Base-by-base conservation (phyloP, 2,113 vertebrate species). In the Elachura formosa region DNA sequence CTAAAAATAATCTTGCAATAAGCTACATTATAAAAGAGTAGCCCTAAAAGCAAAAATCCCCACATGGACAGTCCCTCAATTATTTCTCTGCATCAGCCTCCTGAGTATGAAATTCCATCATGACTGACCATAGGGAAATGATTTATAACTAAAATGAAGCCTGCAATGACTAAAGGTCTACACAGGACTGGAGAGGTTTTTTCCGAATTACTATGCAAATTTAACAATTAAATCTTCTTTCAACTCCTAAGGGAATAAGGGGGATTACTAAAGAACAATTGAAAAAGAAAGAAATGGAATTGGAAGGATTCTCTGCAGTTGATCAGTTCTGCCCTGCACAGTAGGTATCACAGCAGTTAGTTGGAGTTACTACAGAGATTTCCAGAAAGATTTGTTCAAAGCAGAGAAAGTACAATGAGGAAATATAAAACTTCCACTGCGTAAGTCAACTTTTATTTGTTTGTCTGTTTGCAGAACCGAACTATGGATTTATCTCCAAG, bases 131-230 rank as follows among this genome's bases (percentile, higher is more conserved):
- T 61, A 66, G 28, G 51, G 36, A 96, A 97, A 72, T 90, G 90
- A 97, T 97, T 97, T 97, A 96, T 97, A 93, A 84, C 90, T 59
- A 88, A 97, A 98, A 97, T 82, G 61, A 83, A 97, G 62, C 72
- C 90, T 96, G 68, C 63, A 95, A 78, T 84, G 59, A 87, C 77
- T 96, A 90, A 98, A 97, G 75, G 79, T 97, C 97, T 98, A 33
- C 56, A 93, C 14, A 18, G 97, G 93, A 96, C 19, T 52, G 82
- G 71, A 94, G 88, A 97, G 98, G 97, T 97, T 98, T 98, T 98
- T 98, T 97, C 97, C 97, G 96, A 98, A 94, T 98, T 98, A 95
- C 97, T 97, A 98, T 97, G 97, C 96, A 98, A 98, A 98, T 98
- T 97, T 97, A 96, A 98, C 97, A 98, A 98, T 98, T 98, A 98